Evolutionary conservation across 2,888 invertebrate species (phyloP), one percentile per base, ranked within the genome.

Genomic region (Toxonevra muliebris): DNA sequence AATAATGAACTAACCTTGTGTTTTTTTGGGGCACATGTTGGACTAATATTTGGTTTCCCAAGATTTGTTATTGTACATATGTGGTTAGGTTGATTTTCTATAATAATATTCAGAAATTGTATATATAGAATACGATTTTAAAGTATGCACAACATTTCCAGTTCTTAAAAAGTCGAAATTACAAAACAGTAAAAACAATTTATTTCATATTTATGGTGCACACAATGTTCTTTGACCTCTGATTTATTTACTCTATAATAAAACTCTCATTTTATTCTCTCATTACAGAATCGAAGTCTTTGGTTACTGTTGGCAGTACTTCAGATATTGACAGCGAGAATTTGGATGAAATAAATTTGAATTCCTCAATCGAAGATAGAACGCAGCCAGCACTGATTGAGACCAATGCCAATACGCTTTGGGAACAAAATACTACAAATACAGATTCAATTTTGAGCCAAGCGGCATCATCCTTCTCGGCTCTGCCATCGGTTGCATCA

Each of bases 401-500:
- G 71, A 70, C 69, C 3, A 83, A 81, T 73, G 77, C 78, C 12
- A 84, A 82, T 77, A 73, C 77, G 0, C 68, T 82, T 52, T 66
- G 80, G 60, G 79, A 74, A 20, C 58, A 72, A 68, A 63, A 67
- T 69, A 53, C 66, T 30, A 58, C 65, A 12, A 70, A 65, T 11
- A 76, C 75, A 62, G 83, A 82, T 65, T 82, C 83, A 1, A 72
- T 84, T 71, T 72, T 85, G 42, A 81, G 80, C 57, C 82, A 82
- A 74, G 82, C 84, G 45, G 82, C 84, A 40, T 81, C 83, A 42
- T 82, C 84, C 17, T 82, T 85, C 69, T 89, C 89, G 0, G 89
- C 89, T 45, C 76, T 89, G 41, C 89, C 89, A 0, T 87, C 89
- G 63, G 87, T 89, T 4, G 89, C 90, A 0, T 89, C 89, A 58